Conservation (phyloP, 2,113 vertebrate genomes). For the Oryctolagus cuniculus region mOryCun1.1 NC_091434.1:126230001-126230500, state of each 20-base stretch:
- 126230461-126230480: constrained; percentile 58
- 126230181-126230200: background rate
- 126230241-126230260: constrained; percentile 42
- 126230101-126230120: background rate
- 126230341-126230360: constrained; percentile 55
- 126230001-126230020: background rate
- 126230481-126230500: constrained; percentile 38
- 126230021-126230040: background rate
- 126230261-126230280: background rate
- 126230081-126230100: background rate
- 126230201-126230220: background rate
- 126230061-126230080: background rate
- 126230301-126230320: constrained; percentile 39
- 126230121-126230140: background rate
- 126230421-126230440: constrained; percentile 45
- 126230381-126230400: constrained; percentile 48
- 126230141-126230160: background rate
- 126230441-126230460: background rate
- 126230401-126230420: background rate
- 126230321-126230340: background rate
- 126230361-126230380: constrained; percentile 26
- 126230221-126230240: constrained; percentile 48
- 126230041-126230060: background rate
- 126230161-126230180: background rate
- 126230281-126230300: background rate